Base-by-base conservation (phyloP, 2,888 invertebrate species). In the Lepas anatifera region DNA sequence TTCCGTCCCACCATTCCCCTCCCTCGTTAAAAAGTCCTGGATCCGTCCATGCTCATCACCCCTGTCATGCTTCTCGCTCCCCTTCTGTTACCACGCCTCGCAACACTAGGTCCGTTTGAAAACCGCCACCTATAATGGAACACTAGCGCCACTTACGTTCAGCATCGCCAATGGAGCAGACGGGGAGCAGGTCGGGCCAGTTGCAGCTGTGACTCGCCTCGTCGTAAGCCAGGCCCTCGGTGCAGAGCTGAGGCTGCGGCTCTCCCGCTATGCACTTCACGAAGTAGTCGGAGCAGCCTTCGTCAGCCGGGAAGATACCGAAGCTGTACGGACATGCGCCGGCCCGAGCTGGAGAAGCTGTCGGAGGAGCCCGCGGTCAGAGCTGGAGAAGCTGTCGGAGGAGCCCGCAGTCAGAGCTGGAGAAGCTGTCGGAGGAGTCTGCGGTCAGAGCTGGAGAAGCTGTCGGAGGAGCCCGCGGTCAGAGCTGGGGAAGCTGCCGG, bases 201-300 rank as follows among this genome's bases (percentile, higher is more conserved):
- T 94, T 93, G 84, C 95, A 95, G 68, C 88, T 87, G 78, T 95
- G 94, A 71, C 85, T 91, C 75, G 89, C 87, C 68, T 90, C 89
- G 76, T 95, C 93, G 80, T 94, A 95, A n/a, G 88, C 94, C 71
- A 95, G 83, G 2, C 95, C 95, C 0, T 92, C 87, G 69, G 90
- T 91, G 80, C 94, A 95, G 16, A 89, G 87, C 75, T 88, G 86
- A 72, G 89, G 88, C 74, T 87, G 84, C 0, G 92, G 89, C 71
- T 89, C 85, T 0, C 95, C 95, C 78, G 87, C 87, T 3, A 87
- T 89, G 77, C 95, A 95, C 79, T 92, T 94, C 71, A 90, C 83
- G 81, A 91, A 95, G 77, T 88, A 88, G 66, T 90, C 91, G 74
- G 92, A 90, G 79, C 94, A 95, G 72, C 87, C 86, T 18, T 84